Evolutionary conservation across 2,797 vertebrate species (phyloP).

Genomic region (Hippoglossus hippoglossus): DNA sequence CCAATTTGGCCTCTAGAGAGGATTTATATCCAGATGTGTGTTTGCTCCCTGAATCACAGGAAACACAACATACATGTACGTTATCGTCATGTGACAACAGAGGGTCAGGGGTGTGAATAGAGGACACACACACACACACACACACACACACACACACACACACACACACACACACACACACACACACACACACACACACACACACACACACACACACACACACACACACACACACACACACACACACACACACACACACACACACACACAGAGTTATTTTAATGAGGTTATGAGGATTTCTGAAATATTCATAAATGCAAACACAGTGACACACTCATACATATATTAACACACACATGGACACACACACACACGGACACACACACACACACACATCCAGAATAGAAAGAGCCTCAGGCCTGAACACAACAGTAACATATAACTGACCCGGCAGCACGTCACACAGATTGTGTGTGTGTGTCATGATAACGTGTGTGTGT

Average conservation of each 20-base stretch:
- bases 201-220: neutral
- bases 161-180: neutral
- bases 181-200: too few relatives aligned
- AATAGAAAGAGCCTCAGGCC: conserved; percentile 54
- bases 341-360: conserved; percentile 1
- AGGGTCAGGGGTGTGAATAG: neutral
- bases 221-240: neutral
- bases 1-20: too few relatives aligned
- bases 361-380: neutral
- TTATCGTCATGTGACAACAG: neutral
- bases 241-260: neutral
- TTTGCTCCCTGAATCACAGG: too few relatives aligned
- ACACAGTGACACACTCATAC: neutral
- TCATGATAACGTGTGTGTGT: conserved; percentile 8
- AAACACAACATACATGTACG: neutral
- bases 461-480: conserved; percentile 27
- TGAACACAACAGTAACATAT: conserved; percentile 32
- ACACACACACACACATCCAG: conserved; percentile 2
- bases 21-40: too few relatives aligned
- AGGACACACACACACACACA: neutral
- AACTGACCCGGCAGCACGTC: conserved; percentile 36
- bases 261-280: neutral
- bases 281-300: too few relatives aligned
- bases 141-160: neutral
- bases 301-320: neutral